These are phyloP conservation scores for Margaritifera margaritifera DNA, from an alignment of 2,888 invertebrate genomes.

Conservation along the genomic window DNA sequence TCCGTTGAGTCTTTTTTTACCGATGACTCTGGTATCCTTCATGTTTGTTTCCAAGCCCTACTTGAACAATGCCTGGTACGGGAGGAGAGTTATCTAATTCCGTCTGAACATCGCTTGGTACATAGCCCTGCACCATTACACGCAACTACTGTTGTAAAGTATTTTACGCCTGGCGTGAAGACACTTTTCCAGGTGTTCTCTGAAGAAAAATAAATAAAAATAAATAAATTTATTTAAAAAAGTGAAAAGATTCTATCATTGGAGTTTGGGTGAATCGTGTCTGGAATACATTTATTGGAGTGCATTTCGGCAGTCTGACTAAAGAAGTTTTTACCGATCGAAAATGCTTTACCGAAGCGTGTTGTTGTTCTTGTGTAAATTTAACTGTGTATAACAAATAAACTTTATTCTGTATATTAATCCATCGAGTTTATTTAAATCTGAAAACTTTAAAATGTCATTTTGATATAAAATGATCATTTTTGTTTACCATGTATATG, in stretches of 20 bases:
- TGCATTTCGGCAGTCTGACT: neutral
- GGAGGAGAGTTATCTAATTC: slow-evolving; percentile 40
- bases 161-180: slow-evolving; percentile 26
- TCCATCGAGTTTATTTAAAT: too few relatives aligned
- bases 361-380: too few relatives aligned
- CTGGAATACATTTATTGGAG: slow-evolving; percentile 5
- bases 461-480: too few relatives aligned
- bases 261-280: neutral
- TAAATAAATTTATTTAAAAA: neutral
- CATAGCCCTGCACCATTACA: slow-evolving; percentile 34
- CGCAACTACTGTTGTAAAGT: slow-evolving; percentile 18
- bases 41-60: slow-evolving; percentile 14
- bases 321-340: neutral
- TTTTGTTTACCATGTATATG: too few relatives aligned
- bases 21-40: slow-evolving; percentile 10
- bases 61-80: slow-evolving; percentile 24
- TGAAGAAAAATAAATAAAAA: neutral
- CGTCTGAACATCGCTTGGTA: slow-evolving; percentile 16
- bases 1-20: neutral
- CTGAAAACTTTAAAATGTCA: too few relatives aligned
- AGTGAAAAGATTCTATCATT: neutral
- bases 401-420: too few relatives aligned
- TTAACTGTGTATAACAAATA: too few relatives aligned
- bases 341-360: too few relatives aligned
- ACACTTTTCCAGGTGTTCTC: slow-evolving; percentile 21